A percentile compares a stretch with the other conserved stretches of the same genome.
phyloP scores from a whole-genome alignment of 2,113 vertebrate species.

The Eurystomus gularis region DNA sequence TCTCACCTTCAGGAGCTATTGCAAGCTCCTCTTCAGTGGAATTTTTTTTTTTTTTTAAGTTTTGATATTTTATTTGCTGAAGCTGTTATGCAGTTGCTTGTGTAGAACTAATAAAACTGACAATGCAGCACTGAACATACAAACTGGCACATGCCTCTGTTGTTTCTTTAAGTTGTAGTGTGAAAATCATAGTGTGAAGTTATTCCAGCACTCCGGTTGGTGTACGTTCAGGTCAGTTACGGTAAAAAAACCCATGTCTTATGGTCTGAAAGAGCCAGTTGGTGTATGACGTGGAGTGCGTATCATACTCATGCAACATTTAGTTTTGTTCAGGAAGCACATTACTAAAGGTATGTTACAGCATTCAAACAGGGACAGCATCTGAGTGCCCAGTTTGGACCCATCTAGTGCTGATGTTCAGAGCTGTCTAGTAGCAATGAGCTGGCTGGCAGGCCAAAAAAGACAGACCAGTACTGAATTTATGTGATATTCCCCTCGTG shows the following conservation, averaged over 20 bases:
- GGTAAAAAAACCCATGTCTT: not conserved
- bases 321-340: not conserved
- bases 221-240: not conserved
- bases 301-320: fast-evolving
- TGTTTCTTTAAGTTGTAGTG: not conserved
- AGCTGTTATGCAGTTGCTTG: not conserved
- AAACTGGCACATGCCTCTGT: not conserved
- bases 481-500: not conserved
- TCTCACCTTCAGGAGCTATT: not conserved
- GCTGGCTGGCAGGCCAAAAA: not conserved
- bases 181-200: not conserved
- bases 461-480: not conserved
- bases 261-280: not conserved
- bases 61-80: not conserved
- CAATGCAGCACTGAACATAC: not conserved
- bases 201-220: not conserved
- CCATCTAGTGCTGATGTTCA: fast-evolving
- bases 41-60: not conserved
- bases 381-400: not conserved
- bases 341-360: fast-evolving
- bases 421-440: not conserved
- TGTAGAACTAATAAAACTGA: not conserved
- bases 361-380: not conserved
- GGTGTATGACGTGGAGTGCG: not conserved
- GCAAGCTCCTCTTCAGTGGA: not conserved